phyloP scores from a whole-genome alignment of 2,113 vertebrate species.

The Pseudolaguvia tuberculata region DNA sequence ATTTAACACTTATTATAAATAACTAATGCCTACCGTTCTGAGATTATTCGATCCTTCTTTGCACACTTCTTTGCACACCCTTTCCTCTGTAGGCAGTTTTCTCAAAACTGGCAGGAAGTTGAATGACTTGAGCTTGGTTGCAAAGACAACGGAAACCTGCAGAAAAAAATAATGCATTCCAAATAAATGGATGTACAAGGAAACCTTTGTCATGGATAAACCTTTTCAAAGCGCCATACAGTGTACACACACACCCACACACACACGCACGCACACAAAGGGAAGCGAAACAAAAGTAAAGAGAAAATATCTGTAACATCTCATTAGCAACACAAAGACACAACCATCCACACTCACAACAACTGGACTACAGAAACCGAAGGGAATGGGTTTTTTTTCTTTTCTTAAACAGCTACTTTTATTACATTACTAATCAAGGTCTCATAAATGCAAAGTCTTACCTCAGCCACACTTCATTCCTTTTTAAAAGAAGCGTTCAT shows the following conservation, averaged over 20 bases:
- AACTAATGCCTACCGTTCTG: slow-evolving; percentile 49
- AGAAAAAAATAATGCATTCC: not conserved
- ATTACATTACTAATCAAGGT: slow-evolving; percentile 4
- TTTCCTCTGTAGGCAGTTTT: slow-evolving; percentile 72
- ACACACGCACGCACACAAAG: not conserved
- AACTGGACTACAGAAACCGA: not conserved
- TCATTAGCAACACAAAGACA: not conserved
- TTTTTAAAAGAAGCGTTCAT: not conserved
- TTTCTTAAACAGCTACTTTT: no score
- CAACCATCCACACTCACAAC: not conserved
- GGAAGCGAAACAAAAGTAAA: not conserved
- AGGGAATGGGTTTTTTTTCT: no score
- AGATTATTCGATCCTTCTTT: slow-evolving; percentile 32
- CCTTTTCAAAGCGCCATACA: not conserved
- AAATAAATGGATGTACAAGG: not conserved
- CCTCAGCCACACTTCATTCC: not conserved
- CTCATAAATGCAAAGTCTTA: not conserved
- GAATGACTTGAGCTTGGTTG: slow-evolving; percentile 69
- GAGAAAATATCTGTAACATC: not conserved
- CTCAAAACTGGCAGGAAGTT: slow-evolving; percentile 78
- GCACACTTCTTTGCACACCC: slow-evolving; percentile 50
- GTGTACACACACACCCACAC: not conserved
- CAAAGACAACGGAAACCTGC: slow-evolving; percentile 56
- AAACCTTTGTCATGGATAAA: not conserved
- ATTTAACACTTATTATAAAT: not conserved